Percentiles rank a stretch among this genome's conserved stretches.
These are phyloP conservation scores for Scaptomyza graminum DNA, from an alignment of 1,140 invertebrate species.

Conservation along the genomic window DNA sequence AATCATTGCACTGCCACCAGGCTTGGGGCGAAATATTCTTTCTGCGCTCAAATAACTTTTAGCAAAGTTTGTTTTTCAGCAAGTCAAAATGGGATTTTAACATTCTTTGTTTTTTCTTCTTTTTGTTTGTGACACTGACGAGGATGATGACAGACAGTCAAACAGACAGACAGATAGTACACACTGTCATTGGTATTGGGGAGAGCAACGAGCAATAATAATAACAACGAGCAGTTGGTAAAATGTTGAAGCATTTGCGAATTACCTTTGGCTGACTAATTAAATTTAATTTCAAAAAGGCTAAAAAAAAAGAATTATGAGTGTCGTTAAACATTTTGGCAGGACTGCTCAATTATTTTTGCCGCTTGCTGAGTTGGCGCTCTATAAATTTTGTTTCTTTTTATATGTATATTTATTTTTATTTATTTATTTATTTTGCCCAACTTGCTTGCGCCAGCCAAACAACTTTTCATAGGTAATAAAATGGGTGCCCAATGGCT, in stretches of 20 bases:
- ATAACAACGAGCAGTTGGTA: not conserved
- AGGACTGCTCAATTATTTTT: constrained; percentile 68
- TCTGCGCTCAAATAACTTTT: constrained; percentile 22
- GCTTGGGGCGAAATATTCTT: constrained; percentile 3
- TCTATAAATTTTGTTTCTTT: constrained; percentile 70
- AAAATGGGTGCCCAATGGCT: constrained; percentile 47
- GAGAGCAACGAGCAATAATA: not conserved
- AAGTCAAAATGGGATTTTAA: constrained; percentile 55
- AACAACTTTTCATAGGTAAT: constrained; percentile 57
- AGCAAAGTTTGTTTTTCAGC: constrained; percentile 31
- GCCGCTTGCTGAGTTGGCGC: constrained; percentile 35
- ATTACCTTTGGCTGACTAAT: constrained; percentile 55
- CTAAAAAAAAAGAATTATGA: constrained; percentile 62
- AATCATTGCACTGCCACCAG: constrained; percentile 46
- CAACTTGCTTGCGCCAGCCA: constrained; percentile 8
- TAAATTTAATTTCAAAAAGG: constrained; percentile 58
- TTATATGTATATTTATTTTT: constrained; percentile 30
- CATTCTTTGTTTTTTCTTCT: not conserved
- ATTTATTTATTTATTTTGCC: constrained; percentile 25
- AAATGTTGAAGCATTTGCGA: constrained; percentile 33
- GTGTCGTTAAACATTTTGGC: constrained; percentile 46
- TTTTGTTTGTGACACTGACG: constrained; percentile 18
- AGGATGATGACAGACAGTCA: not conserved
- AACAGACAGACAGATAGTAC: too few relatives aligned
- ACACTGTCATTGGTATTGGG: not conserved